A percentile compares a stretch with the other conserved stretches of the same genome.
phyloP scores from a whole-genome alignment of 2,888 invertebrate species.

The Erebia epiphron region DNA sequence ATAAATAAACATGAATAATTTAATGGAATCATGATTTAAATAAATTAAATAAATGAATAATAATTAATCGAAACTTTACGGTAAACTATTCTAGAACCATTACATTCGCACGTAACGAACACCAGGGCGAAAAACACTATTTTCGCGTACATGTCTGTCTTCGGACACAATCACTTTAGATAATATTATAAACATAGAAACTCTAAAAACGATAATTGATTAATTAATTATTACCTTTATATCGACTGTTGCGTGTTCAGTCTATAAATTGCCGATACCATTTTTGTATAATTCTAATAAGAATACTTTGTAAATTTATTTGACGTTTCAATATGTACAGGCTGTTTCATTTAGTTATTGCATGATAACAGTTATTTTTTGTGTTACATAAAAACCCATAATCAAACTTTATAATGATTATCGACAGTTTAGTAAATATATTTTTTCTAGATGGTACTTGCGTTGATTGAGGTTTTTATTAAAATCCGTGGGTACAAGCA shows the following conservation, averaged over 20 bases:
- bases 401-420: no score
- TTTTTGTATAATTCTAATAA: slow-evolving; percentile 1
- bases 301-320: background rate
- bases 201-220: background rate
- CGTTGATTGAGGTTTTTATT: no score
- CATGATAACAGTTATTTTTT: no score
- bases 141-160: slow-evolving; percentile 12
- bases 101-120: slow-evolving; percentile 18
- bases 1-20: no score
- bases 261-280: slow-evolving; percentile 11
- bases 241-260: slow-evolving; percentile 27
- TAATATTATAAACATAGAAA: background rate
- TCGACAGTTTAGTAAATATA: no score
- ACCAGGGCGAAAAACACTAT: slow-evolving; percentile 26
- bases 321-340: slow-evolving; percentile 13
- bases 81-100: slow-evolving; percentile 13
- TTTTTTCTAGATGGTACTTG: no score
- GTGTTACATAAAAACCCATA: no score
- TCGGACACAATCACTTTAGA: background rate
- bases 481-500: no score
- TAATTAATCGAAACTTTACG: slow-evolving; percentile 2
- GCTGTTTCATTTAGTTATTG: background rate
- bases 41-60: background rate
- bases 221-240: slow-evolving; percentile 11
- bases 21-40: no score